Percentiles rank a stretch among this genome's conserved stretches.
phyloP scores from a whole-genome alignment of 2,888 invertebrate genomes.

The Chloroclysta siterata region DNA sequence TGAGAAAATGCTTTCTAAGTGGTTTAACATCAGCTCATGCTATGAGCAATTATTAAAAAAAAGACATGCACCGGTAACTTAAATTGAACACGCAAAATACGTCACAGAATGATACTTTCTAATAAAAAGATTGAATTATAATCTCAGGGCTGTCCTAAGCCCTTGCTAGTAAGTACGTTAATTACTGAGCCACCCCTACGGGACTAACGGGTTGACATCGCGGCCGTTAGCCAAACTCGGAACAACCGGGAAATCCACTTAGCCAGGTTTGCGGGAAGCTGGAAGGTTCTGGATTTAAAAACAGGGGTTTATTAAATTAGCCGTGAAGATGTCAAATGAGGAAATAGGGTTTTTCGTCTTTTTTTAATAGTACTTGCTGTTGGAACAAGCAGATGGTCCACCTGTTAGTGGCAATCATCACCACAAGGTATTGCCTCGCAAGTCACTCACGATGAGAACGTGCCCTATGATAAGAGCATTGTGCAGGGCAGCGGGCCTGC shows the following conservation, averaged over 20 bases:
- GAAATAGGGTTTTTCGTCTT: background rate
- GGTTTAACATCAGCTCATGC: no score
- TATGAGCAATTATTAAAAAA: no score
- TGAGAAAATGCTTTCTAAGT: no score
- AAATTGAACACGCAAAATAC: background rate
- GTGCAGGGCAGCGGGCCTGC: no score
- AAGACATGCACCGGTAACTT: no score
- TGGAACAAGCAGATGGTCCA: no score
- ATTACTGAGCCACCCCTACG: slow-evolving; percentile 48
- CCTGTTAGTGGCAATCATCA: no score
- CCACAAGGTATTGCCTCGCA: no score
- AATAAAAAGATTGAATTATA: background rate
- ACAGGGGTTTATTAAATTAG: slow-evolving; percentile 50
- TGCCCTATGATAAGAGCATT: no score
- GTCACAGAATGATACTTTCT: background rate
- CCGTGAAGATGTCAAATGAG: slow-evolving; percentile 2
- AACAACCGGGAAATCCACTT: slow-evolving; percentile 80
- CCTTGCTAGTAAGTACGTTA: slow-evolving; percentile 18
- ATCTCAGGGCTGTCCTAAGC: slow-evolving; percentile 10
- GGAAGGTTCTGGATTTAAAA: slow-evolving; percentile 53
- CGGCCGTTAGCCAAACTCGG: slow-evolving; percentile 71
- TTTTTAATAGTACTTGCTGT: no score
- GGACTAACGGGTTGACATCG: slow-evolving; percentile 68
- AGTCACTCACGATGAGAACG: no score
- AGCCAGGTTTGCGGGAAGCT: slow-evolving; percentile 57